These are phyloP conservation scores for Kryptolebias marmoratus DNA, from an alignment of 2,113 vertebrate genomes.

Conservation along the genomic window DNA sequence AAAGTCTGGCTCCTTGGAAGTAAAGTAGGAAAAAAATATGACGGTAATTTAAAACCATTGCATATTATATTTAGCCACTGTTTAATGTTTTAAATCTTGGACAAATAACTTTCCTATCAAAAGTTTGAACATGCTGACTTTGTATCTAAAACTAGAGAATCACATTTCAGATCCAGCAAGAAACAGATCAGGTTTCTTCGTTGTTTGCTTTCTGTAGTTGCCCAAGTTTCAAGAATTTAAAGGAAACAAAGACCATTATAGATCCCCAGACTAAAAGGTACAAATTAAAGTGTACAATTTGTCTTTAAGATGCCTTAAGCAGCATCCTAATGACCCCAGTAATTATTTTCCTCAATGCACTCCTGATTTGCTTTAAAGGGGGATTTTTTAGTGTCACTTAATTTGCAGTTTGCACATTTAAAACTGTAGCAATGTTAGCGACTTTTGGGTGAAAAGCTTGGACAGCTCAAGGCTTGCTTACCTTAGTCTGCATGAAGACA, in stretches of 20 bases:
- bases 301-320: conserved; percentile 9
- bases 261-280: conserved; percentile 11
- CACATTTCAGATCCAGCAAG: conserved; percentile 8
- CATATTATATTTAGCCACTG: not conserved
- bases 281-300: conserved; percentile 28
- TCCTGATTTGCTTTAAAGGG: conserved; percentile 73
- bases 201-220: conserved; percentile 8
- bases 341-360: conserved; percentile 19
- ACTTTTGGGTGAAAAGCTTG: conserved; percentile 50
- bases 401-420: conserved; percentile 43
- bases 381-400: conserved; percentile 60
- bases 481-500: conserved; percentile 58
- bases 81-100: not conserved
- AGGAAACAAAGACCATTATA: conserved; percentile 2
- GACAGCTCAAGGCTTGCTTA: conserved; percentile 64
- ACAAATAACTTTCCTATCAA: not conserved
- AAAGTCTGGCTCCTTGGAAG: no score
- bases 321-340: conserved; percentile 14
- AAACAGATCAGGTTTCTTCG: conserved; percentile 17
- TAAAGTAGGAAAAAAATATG: not conserved
- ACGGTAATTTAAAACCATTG: not conserved
- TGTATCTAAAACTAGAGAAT: conserved; percentile 20
- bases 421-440: conserved; percentile 55
- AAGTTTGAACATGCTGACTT: not conserved
- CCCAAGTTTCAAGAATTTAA: not conserved